Conservation (phyloP, 2,113 vertebrate species). For the Hemibagrus wyckioides region DNA sequence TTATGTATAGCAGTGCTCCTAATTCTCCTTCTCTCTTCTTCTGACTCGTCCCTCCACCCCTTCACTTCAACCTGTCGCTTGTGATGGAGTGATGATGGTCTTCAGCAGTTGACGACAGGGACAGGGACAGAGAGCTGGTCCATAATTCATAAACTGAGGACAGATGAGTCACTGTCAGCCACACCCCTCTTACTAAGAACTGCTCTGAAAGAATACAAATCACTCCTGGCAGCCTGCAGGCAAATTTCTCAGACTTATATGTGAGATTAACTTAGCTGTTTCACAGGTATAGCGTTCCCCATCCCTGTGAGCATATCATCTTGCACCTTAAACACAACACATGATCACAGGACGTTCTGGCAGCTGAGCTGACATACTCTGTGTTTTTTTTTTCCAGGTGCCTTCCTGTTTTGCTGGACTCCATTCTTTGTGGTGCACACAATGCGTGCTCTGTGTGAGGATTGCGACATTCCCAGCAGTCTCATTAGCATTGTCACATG, state of each 20-base stretch:
- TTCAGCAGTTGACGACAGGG: slow-evolving; percentile 22
- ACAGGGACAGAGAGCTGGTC: slow-evolving; percentile 30
- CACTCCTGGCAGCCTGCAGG: not conserved
- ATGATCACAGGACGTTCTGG: not conserved
- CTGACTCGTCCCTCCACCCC: slow-evolving; percentile 2
- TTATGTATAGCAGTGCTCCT: not conserved
- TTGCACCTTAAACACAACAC: not conserved
- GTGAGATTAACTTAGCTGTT: not conserved
- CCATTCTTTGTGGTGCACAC: slow-evolving; percentile 95
- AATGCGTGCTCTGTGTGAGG: slow-evolving; percentile 79
- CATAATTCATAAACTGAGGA: slow-evolving; percentile 44
- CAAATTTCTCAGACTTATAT: not conserved
- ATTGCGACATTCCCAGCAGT: slow-evolving; percentile 77
- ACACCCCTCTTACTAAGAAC: slow-evolving; percentile 7
- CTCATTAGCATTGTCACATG: slow-evolving; percentile 93
- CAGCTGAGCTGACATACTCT: not conserved
- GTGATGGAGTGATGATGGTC: slow-evolving; percentile 40
- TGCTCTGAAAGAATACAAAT: slow-evolving; percentile 22
- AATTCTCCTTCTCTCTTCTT: not conserved
- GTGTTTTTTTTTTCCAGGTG: slow-evolving; percentile 70
- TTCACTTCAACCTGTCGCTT: slow-evolving; percentile 15
- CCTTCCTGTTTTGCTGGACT: slow-evolving; percentile 95
- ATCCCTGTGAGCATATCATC: not conserved
- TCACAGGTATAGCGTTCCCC: not conserved
- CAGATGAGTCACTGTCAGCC: slow-evolving; percentile 25